Conservation (phyloP, 2,113 vertebrate species). For the Phalacrocorax brasilianus region DNA sequence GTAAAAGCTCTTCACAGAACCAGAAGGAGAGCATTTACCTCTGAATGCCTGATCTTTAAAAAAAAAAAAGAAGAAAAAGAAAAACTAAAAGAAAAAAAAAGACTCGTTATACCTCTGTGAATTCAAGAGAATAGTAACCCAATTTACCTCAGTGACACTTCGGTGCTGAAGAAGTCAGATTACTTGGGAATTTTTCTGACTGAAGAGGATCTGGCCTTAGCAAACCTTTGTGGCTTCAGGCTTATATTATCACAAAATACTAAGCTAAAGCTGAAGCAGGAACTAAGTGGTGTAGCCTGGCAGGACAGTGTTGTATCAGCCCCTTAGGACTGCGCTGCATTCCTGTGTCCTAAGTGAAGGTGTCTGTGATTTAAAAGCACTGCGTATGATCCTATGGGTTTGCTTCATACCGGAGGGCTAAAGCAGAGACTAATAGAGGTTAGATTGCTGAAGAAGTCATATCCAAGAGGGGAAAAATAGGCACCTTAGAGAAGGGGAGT, state of each 20-base stretch:
- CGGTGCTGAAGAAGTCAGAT: not conserved
- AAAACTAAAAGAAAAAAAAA: no score
- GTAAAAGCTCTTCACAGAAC: slow-evolving; percentile 55
- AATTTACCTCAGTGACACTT: not conserved
- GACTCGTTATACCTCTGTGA: not conserved
- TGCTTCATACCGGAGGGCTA: not conserved
- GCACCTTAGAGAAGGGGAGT: not conserved
- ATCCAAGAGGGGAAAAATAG: not conserved
- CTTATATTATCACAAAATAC: not conserved
- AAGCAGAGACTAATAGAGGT: not conserved
- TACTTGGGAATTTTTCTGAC: not conserved
- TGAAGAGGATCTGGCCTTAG: not conserved
- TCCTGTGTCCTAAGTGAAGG: not conserved
- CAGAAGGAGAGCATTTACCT: slow-evolving; percentile 57
- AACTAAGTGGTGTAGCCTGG: not conserved
- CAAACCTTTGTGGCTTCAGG: not conserved
- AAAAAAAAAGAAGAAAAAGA: no score
- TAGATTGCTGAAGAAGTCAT: not conserved
- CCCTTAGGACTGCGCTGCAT: not conserved
- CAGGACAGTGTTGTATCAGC: rapidly evolving
- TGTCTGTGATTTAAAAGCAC: not conserved
- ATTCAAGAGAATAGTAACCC: not conserved
- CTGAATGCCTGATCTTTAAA: slow-evolving; percentile 29
- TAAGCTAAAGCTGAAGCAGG: not conserved
- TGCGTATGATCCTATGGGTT: not conserved